Percentiles rank a stretch among this genome's conserved stretches.
These are phyloP conservation scores for Andrena bicolor DNA, from an alignment of 2,888 invertebrate genomes.

Conservation along the genomic window DNA sequence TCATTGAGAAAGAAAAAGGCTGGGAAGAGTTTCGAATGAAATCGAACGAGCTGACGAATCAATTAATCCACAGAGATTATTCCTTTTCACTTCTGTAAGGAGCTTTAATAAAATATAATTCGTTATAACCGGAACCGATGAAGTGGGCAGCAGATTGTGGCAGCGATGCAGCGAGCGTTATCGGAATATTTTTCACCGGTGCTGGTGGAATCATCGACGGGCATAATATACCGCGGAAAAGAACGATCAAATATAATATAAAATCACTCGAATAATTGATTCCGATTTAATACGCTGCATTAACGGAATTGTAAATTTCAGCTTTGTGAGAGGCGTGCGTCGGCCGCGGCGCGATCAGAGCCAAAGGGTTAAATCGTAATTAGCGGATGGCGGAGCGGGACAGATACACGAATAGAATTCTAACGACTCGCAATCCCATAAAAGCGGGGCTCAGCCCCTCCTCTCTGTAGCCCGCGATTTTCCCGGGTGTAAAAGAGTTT, in stretches of 20 bases:
- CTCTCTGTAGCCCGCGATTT: constrained; percentile 14
- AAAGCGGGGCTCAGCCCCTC: constrained; percentile 31
- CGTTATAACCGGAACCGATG: background rate
- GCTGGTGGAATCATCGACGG: constrained; percentile 7
- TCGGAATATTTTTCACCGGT: constrained; percentile 26
- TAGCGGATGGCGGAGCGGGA: constrained; percentile 66
- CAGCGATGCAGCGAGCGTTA: constrained; percentile 12
- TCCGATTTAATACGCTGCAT: constrained; percentile 65
- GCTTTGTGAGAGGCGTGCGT: constrained; percentile 54
- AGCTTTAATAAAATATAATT: constrained; percentile 19
- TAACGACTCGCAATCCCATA: constrained; percentile 56
- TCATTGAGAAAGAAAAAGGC: too few species aligned
- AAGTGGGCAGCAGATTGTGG: background rate
- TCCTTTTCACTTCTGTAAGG: background rate
- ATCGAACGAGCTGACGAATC: background rate
- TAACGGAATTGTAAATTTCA: constrained; percentile 70
- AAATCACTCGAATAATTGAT: constrained; percentile 64
- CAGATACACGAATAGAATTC: constrained; percentile 58
- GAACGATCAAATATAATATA: constrained; percentile 60
- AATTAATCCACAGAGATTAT: background rate
- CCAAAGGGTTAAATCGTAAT: constrained; percentile 71
- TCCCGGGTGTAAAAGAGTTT: constrained; percentile 23
- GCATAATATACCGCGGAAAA: constrained; percentile 37
- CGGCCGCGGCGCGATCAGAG: constrained; percentile 22
- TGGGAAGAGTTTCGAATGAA: background rate